Percentiles rank a stretch among this genome's conserved stretches.
phyloP scores from a whole-genome alignment of 2,888 invertebrate genomes.

The Mythimna loreyi region DNA sequence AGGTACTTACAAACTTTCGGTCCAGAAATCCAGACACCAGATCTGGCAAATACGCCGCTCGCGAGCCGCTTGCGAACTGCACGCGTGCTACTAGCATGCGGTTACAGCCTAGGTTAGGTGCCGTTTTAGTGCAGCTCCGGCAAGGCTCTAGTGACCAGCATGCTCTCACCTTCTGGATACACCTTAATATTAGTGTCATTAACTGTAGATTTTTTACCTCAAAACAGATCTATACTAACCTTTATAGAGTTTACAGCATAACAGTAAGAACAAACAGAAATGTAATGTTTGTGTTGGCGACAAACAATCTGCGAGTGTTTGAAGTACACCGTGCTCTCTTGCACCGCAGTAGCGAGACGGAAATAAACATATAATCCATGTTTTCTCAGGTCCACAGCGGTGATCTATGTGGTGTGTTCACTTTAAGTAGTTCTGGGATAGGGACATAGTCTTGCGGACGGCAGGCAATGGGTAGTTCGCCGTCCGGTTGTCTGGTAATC shows the following conservation, averaged over 20 bases:
- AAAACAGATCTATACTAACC: neutral
- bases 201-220: too few relatives aligned
- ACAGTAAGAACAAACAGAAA: conserved; percentile 13
- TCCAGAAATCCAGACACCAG: too few relatives aligned
- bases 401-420: neutral
- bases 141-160: too few relatives aligned
- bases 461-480: too few relatives aligned
- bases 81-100: too few relatives aligned
- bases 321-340: neutral
- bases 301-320: conserved; percentile 31
- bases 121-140: too few relatives aligned
- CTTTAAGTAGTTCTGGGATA: neutral
- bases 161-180: too few relatives aligned
- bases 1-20: neutral
- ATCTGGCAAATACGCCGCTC: too few relatives aligned
- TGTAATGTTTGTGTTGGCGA: conserved; percentile 8
- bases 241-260: neutral
- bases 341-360: neutral
- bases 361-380: conserved; percentile 33
- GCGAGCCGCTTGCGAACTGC: too few relatives aligned
- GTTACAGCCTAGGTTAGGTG: too few relatives aligned
- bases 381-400: conserved; percentile 10
- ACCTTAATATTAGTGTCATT: neutral
- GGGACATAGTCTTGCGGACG: too few relatives aligned
- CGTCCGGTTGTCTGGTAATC: too few relatives aligned